These are phyloP conservation scores for Platycercus adscitus DNA, from an alignment of 2,113 vertebrate genomes.

Conservation along the genomic window DNA sequence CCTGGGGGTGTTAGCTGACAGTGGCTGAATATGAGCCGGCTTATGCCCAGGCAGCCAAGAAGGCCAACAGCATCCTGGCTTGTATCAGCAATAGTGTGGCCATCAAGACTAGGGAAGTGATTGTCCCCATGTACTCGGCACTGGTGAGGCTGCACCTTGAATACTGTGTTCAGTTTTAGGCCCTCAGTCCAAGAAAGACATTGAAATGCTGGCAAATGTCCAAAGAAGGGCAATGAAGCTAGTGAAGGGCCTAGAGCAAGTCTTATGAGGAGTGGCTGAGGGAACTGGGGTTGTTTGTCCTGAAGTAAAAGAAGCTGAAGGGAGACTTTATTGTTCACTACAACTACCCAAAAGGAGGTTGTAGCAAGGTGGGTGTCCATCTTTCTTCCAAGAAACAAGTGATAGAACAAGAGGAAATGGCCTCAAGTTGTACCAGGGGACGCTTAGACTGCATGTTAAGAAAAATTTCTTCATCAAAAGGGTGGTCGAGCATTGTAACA, in stretches of 20 bases:
- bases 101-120: not conserved
- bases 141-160: not conserved
- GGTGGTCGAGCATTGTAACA: not conserved
- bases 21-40: not conserved
- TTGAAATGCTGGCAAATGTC: not conserved
- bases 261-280: not conserved
- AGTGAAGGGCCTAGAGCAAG: not conserved
- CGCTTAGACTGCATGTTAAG: not conserved
- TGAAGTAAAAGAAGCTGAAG: not conserved
- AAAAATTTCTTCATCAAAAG: not conserved
- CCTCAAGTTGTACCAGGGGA: rapidly evolving
- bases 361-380: rapidly evolving
- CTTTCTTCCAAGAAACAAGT: not conserved
- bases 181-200: not conserved
- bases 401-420: not conserved
- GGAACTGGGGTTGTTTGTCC: not conserved
- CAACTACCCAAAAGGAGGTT: not conserved
- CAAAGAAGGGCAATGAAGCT: not conserved
- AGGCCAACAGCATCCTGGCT: not conserved
- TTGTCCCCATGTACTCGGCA: not conserved
- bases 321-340: rapidly evolving
- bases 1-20: not conserved
- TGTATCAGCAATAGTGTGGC: not conserved
- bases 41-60: not conserved
- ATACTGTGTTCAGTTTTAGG: not conserved